phyloP scores from a whole-genome alignment of 2,888 invertebrate genomes.

The Sicus ferrugineus region DNA sequence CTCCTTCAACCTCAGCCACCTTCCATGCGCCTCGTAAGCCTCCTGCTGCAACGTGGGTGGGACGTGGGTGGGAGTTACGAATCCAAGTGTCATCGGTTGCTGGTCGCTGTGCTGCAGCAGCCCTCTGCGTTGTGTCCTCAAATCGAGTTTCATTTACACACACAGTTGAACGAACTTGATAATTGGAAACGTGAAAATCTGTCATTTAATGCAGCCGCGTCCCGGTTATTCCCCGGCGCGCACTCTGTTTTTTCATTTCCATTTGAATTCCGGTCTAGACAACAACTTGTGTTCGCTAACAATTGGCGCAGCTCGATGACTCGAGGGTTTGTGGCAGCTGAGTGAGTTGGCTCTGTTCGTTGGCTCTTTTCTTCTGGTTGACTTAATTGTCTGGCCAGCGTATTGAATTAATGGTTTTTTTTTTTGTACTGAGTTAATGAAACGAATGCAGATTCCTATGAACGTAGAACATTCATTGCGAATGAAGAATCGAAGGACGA shows the following conservation, averaged over 20 bases:
- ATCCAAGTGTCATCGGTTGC: neutral
- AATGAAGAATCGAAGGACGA: too few species aligned
- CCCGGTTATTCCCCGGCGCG: neutral
- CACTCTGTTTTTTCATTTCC: constrained; percentile 31
- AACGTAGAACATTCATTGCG: too few species aligned
- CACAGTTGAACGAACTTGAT: constrained; percentile 30
- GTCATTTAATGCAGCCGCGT: neutral
- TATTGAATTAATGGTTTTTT: constrained; percentile 8
- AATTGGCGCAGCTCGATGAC: constrained; percentile 12
- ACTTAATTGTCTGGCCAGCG: constrained; percentile 23
- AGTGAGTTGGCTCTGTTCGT: neutral
- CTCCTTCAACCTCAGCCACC: neutral
- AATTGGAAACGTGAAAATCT: constrained; percentile 34
- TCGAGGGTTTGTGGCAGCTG: neutral
- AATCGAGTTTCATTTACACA: constrained; percentile 7
- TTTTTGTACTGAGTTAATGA: too few species aligned
- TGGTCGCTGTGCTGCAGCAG: constrained; percentile 6
- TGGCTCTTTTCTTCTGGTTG: neutral
- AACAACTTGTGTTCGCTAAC: constrained; percentile 6
- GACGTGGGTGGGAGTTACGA: too few species aligned
- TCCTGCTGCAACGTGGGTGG: neutral
- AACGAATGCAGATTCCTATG: too few species aligned
- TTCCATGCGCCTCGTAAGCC: constrained; percentile 2
- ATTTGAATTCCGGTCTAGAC: constrained; percentile 39
- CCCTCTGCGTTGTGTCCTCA: neutral